Conservation (phyloP, 1,140 invertebrate genomes). For the Euwallacea similis region DNA sequence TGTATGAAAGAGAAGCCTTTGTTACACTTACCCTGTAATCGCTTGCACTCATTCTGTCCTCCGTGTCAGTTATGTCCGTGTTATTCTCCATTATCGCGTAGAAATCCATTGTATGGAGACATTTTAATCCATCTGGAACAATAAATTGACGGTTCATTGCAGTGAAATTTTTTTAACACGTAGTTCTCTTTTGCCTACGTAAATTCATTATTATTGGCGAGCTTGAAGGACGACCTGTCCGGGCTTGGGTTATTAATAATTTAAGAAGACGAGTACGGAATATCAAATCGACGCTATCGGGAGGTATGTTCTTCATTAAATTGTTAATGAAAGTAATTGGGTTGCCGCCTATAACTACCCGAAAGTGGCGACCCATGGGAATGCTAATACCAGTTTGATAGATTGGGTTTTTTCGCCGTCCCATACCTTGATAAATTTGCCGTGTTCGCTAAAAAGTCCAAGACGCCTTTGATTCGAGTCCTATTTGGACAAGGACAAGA, state of each 20-base stretch:
- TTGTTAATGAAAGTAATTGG: slow-evolving; percentile 13
- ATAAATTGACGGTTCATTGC: neutral
- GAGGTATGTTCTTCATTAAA: slow-evolving; percentile 2
- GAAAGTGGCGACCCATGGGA: too few species aligned
- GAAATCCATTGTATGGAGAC: slow-evolving; percentile 28
- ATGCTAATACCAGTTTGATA: too few species aligned
- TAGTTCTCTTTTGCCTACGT: too few species aligned
- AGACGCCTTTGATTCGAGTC: too few species aligned
- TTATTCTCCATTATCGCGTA: slow-evolving; percentile 37
- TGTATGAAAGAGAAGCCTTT: too few species aligned
- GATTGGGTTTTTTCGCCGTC: too few species aligned
- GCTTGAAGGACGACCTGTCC: too few species aligned
- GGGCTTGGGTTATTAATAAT: neutral
- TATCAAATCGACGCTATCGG: neutral
- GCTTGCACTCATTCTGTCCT: slow-evolving; percentile 25
- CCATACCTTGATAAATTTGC: too few species aligned
- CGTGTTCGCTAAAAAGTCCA: too few species aligned
- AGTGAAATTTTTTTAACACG: too few species aligned
- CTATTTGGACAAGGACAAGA: too few species aligned
- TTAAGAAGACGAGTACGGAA: neutral
- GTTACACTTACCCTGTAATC: slow-evolving; percentile 31
- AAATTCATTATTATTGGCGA: too few species aligned
- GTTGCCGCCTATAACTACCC: neutral
- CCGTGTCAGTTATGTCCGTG: slow-evolving; percentile 25
- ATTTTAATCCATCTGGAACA: slow-evolving; percentile 38